phyloP scores from a whole-genome alignment of 2,113 vertebrate species.

The Chaetura pelagica region DNA sequence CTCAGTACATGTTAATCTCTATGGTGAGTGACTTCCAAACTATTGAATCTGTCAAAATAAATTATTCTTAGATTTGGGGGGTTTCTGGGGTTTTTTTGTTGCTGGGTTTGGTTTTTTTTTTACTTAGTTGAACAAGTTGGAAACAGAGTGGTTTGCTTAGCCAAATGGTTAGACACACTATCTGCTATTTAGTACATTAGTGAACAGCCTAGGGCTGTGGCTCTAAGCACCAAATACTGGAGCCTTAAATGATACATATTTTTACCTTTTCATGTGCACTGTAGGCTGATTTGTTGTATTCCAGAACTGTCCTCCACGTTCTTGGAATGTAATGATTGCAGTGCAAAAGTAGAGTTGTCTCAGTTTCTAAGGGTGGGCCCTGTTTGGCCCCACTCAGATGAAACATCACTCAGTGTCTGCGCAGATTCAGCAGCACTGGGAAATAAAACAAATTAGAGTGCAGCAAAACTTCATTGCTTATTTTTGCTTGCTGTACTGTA shows the following conservation, averaged over 20 bases:
- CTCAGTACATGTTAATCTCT: background rate
- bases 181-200: background rate
- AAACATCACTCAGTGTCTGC: background rate
- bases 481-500: background rate
- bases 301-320: background rate
- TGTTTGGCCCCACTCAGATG: background rate
- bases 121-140: background rate
- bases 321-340: background rate
- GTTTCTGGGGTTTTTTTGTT: background rate
- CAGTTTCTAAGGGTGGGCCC: background rate
- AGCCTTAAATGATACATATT: background rate
- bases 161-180: background rate
- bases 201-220: background rate
- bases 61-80: background rate
- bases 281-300: background rate
- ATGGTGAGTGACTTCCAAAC: background rate
- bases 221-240: background rate
- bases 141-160: background rate
- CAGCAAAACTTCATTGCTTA: background rate
- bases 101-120: background rate
- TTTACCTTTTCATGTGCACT: background rate
- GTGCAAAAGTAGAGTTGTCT: background rate
- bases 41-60: background rate
- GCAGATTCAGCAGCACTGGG: background rate
- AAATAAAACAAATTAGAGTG: background rate